phyloP scores from a whole-genome alignment of 2,797 vertebrate genomes.

The Schizopygopsis pylzovi region DNA sequence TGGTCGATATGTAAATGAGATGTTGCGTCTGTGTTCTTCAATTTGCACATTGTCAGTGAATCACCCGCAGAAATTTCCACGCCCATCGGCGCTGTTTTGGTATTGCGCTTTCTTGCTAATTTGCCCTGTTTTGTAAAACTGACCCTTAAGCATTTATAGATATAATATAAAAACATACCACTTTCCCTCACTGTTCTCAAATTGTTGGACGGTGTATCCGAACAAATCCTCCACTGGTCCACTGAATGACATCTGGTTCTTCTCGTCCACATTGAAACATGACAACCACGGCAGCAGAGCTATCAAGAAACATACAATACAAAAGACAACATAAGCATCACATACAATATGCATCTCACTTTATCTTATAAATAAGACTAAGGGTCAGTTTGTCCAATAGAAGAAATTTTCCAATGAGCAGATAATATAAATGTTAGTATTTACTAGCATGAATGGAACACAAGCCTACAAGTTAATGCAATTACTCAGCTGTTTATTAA shows the following conservation, averaged over 20 bases:
- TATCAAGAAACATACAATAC: conserved; percentile 49
- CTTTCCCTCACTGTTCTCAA: conserved; percentile 96
- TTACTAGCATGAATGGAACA: too few species aligned
- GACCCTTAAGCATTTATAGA: not conserved
- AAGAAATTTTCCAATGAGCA: not conserved
- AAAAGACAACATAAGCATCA: not conserved
- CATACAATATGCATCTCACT: not conserved
- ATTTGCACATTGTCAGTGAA: too few species aligned
- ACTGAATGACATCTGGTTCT: conserved; percentile 88
- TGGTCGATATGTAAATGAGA: too few species aligned
- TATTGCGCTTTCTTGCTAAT: too few species aligned
- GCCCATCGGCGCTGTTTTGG: too few species aligned
- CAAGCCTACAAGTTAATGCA: not conserved
- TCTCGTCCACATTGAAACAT: conserved; percentile 94
- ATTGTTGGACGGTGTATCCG: conserved; percentile 96
- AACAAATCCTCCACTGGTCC: conserved; percentile 96
- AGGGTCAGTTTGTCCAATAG: not conserved
- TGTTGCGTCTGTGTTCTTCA: too few species aligned
- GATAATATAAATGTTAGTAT: not conserved
- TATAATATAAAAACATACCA: conserved; percentile 81
- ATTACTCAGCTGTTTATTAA: not conserved
- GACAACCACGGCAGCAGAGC: conserved; percentile 75
- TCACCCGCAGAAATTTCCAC: too few species aligned
- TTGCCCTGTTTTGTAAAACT: too few species aligned
- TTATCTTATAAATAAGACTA: not conserved